Base-by-base conservation (phyloP, 23 tunicate species). In the Phallusia fumigata region DNA sequence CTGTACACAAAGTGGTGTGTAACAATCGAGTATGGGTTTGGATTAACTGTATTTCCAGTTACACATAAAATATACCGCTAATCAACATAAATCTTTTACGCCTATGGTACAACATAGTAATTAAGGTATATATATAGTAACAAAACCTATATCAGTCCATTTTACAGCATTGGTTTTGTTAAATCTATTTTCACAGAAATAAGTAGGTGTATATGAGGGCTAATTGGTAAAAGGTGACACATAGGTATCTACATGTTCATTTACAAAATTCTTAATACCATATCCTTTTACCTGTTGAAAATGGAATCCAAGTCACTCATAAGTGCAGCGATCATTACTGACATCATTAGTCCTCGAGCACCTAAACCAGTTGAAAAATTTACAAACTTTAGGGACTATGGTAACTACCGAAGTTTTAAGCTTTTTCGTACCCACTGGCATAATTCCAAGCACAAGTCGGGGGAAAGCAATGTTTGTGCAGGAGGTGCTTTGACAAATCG, bases 301-400 rank as follows among this genome's bases (percentile, higher is more conserved):
- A 95, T 95, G 0, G 99, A 95, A 72, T 95, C 99, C 84, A 95
- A 77, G 65, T 91, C 99, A 65, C 95, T 90, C 99, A 95, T 95
- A 52, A 95, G 81, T 2, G 99, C 99, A 44, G 99, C 99, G 32
- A 95, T 95, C 91, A 95, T 90, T 5, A 95, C 99, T 16, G 95
- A 86, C 91, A 95, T 90, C 95, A 95, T 95, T 33, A 95, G 53
- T 22, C 99, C 99, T 21, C 95, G 84, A 8, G 95, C 95, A 74
- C 99, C 97, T 90, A 75, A 0, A 40, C 10, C 47, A 40, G 5
- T 40, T 40, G 8, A 40, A 40, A 40, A 40, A 3, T 40, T 3
- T 5, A 40, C 5, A 3, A 3, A 10, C 10, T 40, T 40, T 40
- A 5, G 8, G 47, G 10, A 28, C 6, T 33, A 33, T 75, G 28